Percentiles rank a stretch among this genome's conserved stretches.
These are phyloP conservation scores for Phyllostomus hastatus DNA, from an alignment of 2,113 vertebrate species.

Conservation along the genomic window DNA sequence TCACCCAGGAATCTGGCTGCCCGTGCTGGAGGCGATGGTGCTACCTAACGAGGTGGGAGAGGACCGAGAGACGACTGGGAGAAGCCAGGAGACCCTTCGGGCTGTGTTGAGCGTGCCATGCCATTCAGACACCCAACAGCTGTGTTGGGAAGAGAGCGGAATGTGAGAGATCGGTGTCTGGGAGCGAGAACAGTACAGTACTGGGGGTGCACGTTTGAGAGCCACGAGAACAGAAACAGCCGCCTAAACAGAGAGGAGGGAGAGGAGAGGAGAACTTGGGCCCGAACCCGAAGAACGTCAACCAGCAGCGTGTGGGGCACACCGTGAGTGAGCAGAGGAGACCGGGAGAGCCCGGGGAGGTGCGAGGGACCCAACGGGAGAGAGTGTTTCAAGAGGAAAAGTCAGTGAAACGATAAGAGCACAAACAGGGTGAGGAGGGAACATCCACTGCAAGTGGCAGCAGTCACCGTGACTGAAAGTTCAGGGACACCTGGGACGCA, in stretches of 20 bases:
- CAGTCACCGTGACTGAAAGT: not conserved
- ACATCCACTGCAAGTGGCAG: not conserved
- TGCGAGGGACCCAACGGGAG: accelerated
- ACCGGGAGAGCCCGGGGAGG: too few species aligned
- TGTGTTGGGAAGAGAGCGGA: not conserved
- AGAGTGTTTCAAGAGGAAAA: not conserved
- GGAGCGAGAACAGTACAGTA: not conserved
- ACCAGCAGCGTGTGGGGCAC: accelerated
- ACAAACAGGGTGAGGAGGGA: not conserved
- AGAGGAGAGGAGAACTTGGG: not conserved
- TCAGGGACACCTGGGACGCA: not conserved
- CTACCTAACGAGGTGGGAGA: accelerated
- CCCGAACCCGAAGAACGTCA: not conserved
- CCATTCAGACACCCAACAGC: not conserved
- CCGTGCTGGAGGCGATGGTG: accelerated
- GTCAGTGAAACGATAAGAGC: not conserved
- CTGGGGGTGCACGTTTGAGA: not conserved
- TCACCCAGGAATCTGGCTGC: not conserved
- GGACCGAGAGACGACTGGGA: not conserved
- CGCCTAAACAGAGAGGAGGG: not conserved
- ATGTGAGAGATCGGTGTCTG: too few species aligned
- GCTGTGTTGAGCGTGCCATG: not conserved
- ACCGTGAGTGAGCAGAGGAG: too few species aligned
- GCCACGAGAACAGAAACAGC: not conserved
- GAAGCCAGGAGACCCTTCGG: not conserved